These are phyloP conservation scores for Protobothrops flavoviridis DNA, from an alignment of 2,113 vertebrate species.

Conservation along the genomic window DNA sequence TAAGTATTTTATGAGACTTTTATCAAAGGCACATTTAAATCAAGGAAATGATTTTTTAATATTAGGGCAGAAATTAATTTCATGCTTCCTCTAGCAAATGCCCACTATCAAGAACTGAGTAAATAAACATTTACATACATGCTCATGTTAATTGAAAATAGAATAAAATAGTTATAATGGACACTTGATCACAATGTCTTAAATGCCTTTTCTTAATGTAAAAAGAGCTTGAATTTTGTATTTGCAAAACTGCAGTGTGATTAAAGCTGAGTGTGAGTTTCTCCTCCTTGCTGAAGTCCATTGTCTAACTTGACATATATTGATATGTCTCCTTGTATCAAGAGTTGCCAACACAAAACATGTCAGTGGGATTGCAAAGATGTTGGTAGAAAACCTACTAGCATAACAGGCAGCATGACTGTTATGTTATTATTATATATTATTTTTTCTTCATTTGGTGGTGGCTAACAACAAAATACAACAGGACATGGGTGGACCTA, in stretches of 20 bases:
- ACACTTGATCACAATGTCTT: conserved; percentile 14
- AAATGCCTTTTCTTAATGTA: background rate
- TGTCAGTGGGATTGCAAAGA: background rate
- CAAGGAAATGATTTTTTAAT: conserved; percentile 68
- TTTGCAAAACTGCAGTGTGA: rapidly evolving
- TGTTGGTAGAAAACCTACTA: background rate
- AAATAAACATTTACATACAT: conserved; percentile 69
- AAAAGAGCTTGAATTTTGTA: background rate
- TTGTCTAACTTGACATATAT: background rate
- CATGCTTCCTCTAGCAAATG: conserved; percentile 69
- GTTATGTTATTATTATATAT: background rate
- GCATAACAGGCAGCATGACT: background rate
- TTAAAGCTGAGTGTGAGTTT: background rate
- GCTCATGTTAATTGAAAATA: conserved; percentile 47
- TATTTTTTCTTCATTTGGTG: background rate
- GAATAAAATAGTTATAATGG: conserved; percentile 36
- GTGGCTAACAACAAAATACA: background rate
- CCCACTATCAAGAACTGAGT: conserved; percentile 54
- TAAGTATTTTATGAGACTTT: conserved; percentile 54
- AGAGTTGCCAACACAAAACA: background rate
- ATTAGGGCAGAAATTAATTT: conserved; percentile 68
- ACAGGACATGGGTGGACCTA: background rate
- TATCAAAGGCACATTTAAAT: conserved; percentile 65
- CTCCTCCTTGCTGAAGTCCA: background rate
- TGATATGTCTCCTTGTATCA: background rate